Conservation (phyloP, 2,888 invertebrate genomes). For the Oscheius onirici region DNA sequence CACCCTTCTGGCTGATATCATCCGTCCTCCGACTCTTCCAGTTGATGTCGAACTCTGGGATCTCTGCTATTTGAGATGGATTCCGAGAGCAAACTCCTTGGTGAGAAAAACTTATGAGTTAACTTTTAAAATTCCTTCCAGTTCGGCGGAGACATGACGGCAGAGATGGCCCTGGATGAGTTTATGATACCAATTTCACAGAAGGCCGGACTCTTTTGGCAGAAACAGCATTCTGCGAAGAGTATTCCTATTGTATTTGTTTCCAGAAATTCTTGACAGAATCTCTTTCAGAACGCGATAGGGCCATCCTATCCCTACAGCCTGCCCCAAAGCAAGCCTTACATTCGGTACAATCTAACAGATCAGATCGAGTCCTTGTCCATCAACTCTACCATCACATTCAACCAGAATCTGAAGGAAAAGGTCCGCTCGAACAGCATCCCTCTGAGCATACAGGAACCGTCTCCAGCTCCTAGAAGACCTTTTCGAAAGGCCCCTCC, state of each 20-base stretch:
- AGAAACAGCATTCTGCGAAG: neutral
- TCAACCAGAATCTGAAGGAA: neutral
- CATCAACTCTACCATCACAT: neutral
- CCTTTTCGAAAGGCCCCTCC: slow-evolving; percentile 25
- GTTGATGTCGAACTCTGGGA: slow-evolving; percentile 50
- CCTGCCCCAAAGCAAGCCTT: slow-evolving; percentile 6
- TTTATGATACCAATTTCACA: neutral
- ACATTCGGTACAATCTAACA: slow-evolving; percentile 8
- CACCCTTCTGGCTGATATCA: slow-evolving; percentile 33
- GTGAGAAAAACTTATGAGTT: neutral
- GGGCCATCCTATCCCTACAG: slow-evolving; percentile 23
- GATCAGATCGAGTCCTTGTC: slow-evolving; percentile 21
- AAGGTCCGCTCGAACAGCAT: neutral
- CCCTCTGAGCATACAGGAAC: neutral
- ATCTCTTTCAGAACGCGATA: slow-evolving; percentile 1
- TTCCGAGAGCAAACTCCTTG: slow-evolving; percentile 36
- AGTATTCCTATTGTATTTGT: neutral
- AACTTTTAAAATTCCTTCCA: neutral
- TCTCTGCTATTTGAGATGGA: slow-evolving; percentile 56
- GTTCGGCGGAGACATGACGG: slow-evolving; percentile 4
- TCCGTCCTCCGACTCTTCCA: slow-evolving; percentile 46
- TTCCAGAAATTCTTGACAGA: neutral
- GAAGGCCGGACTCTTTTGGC: slow-evolving; percentile 18
- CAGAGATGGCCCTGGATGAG: slow-evolving; percentile 5
- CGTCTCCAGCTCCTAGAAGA: neutral